Evolutionary conservation across 2,797 vertebrate genomes (phyloP).

Genomic region (Chanos chanos): DNA sequence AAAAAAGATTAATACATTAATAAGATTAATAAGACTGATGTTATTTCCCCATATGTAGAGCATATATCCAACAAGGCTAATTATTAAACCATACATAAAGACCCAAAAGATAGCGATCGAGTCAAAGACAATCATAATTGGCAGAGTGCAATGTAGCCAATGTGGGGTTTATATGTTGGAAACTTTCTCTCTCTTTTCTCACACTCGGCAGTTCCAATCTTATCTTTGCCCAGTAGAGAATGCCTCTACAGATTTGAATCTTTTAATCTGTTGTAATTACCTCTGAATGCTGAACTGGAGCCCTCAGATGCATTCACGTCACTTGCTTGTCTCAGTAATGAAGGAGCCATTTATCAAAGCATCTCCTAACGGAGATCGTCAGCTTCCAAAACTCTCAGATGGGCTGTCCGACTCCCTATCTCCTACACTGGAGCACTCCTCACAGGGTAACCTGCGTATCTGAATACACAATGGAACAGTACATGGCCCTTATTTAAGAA

Average conservation of each 20-base stretch:
- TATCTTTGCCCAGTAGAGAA: slow-evolving; percentile 47
- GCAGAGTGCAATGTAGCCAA: slow-evolving; percentile 52
- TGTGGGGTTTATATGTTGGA: slow-evolving; percentile 41
- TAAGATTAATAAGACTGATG: no score
- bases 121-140: slow-evolving; percentile 55
- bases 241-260: slow-evolving; percentile 63
- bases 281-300: slow-evolving; percentile 57
- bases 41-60: slow-evolving; percentile 2
- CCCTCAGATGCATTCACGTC: slow-evolving; percentile 62
- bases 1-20: no score
- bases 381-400: slow-evolving; percentile 20
- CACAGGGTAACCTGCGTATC: slow-evolving; percentile 8
- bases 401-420: slow-evolving; percentile 21
- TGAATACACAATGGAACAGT: slow-evolving; percentile 23
- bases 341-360: slow-evolving; percentile 64
- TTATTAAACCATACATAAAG: slow-evolving; percentile 39
- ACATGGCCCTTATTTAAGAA: no score
- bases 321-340: slow-evolving; percentile 74
- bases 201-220: slow-evolving; percentile 50
- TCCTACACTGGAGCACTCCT: slow-evolving; percentile 18
- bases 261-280: slow-evolving; percentile 74
- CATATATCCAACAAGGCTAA: slow-evolving; percentile 33
- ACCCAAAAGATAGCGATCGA: slow-evolving; percentile 46
- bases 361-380: slow-evolving; percentile 35
- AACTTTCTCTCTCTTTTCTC: slow-evolving; percentile 47